Evolutionary conservation across 2,888 invertebrate species (phyloP).

Genomic region (Tanypteryx hageni): DNA sequence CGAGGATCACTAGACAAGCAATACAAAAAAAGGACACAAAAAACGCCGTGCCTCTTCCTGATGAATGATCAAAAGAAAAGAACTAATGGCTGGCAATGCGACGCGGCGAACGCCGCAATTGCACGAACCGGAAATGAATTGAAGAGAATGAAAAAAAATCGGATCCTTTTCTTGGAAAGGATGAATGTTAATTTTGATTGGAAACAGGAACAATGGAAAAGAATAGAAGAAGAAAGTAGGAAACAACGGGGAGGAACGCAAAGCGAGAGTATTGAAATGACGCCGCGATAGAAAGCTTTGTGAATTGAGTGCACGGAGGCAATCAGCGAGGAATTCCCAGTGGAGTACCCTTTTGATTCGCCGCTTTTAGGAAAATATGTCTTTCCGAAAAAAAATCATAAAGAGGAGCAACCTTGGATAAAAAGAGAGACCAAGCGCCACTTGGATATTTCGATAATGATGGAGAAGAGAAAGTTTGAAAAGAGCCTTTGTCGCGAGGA

Average conservation of each 20-base stretch:
- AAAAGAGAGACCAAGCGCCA: neutral
- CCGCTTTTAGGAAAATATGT: neutral
- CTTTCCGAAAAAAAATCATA: neutral
- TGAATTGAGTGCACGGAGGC: neutral
- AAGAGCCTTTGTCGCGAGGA: neutral
- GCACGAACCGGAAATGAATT: neutral
- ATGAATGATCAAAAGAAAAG: conserved; percentile 21
- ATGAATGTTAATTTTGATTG: conserved; percentile 20
- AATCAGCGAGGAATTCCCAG: neutral
- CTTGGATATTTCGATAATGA: neutral
- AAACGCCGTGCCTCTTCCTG: neutral
- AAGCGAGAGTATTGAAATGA: conserved; percentile 3
- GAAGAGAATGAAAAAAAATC: neutral
- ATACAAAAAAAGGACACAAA: neutral
- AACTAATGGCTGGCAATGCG: neutral
- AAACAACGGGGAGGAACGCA: neutral
- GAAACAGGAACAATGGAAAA: neutral
- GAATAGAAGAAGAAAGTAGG: neutral
- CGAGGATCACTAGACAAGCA: neutral
- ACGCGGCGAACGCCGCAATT: neutral
- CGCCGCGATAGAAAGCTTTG: neutral
- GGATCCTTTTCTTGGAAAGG: neutral
- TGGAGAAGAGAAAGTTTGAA: neutral
- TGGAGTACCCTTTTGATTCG: neutral
- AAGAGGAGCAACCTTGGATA: neutral